Conservation (phyloP, 2,888 invertebrate genomes). For the Latrodectus hesperus region DNA sequence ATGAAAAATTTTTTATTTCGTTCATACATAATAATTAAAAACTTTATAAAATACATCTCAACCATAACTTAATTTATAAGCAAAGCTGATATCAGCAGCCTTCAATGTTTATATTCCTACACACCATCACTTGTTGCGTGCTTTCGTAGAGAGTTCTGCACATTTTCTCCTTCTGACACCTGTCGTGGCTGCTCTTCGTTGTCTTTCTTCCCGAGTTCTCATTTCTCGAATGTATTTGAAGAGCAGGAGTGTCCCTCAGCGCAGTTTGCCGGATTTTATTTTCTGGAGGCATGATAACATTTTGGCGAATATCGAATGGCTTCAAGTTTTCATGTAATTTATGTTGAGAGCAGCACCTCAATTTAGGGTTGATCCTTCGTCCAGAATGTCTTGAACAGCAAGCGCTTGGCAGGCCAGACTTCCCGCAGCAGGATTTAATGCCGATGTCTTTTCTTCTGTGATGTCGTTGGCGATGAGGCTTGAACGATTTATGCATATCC, state of each 20-base stretch:
- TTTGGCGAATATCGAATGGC: not conserved
- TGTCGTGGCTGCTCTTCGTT: conserved; percentile 6
- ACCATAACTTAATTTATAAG: not conserved
- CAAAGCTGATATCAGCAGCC: conserved; percentile 32
- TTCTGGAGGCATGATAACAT: not conserved
- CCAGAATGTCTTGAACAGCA: conserved; percentile 21
- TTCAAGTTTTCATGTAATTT: not conserved
- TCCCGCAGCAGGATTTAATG: conserved; percentile 15
- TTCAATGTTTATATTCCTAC: conserved; percentile 39
- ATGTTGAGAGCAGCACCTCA: conserved; percentile 23
- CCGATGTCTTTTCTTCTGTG: conserved; percentile 34
- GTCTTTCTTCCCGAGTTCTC: not conserved
- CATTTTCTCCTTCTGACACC: conserved; percentile 57
- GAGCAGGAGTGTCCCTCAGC: not conserved
- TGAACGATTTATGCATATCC: not conserved
- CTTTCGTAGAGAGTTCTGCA: conserved; percentile 64
- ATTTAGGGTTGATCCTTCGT: not conserved
- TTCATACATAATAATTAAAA: not conserved
- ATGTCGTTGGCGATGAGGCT: conserved; percentile 48
- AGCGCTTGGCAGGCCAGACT: not conserved
- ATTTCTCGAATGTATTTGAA: not conserved
- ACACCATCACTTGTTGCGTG: conserved; percentile 59
- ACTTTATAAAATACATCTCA: not conserved
- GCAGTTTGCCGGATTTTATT: not conserved
- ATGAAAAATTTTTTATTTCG: too few relatives aligned